A percentile compares a stretch with the other conserved stretches of the same genome.
Evolutionary conservation across 1,140 invertebrate genomes (phyloP).

Genomic region (Zophobas atratus): DNA sequence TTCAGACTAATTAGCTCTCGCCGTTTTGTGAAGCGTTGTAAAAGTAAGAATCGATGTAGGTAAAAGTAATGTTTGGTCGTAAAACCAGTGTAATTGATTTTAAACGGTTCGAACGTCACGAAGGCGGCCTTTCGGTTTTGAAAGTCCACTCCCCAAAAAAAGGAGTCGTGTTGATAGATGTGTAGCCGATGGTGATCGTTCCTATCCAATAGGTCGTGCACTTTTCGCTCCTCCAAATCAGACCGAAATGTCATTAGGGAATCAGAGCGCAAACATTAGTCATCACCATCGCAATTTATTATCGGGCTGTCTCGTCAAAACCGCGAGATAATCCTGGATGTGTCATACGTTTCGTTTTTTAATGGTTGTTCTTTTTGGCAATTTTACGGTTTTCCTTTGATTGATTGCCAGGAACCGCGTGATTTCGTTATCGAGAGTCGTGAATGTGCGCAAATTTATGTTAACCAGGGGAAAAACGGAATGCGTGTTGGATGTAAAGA

Average conservation of each 20-base stretch:
- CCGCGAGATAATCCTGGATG: slow-evolving; percentile 27
- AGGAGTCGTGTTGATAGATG: slow-evolving; percentile 8
- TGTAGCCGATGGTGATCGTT: slow-evolving; percentile 6
- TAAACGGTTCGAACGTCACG: slow-evolving; percentile 15
- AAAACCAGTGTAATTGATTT: neutral
- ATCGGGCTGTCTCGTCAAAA: slow-evolving; percentile 37
- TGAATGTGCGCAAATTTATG: slow-evolving; percentile 23
- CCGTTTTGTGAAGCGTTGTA: no score
- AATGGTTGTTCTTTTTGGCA: slow-evolving; percentile 11
- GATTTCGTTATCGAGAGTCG: slow-evolving; percentile 8
- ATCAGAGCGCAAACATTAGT: slow-evolving; percentile 41
- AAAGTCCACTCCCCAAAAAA: slow-evolving; percentile 12
- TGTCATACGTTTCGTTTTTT: slow-evolving; percentile 43
- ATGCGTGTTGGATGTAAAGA: neutral
- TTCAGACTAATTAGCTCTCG: no score
- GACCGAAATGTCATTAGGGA: slow-evolving; percentile 38
- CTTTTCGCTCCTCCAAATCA: slow-evolving; percentile 27
- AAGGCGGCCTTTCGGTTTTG: slow-evolving; percentile 33
- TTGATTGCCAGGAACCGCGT: slow-evolving; percentile 12
- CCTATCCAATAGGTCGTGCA: slow-evolving; percentile 18
- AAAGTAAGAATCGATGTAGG: no score
- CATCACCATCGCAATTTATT: slow-evolving; percentile 34
- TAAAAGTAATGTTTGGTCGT: no score
- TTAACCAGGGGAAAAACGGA: slow-evolving; percentile 13
- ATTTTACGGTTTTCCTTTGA: slow-evolving; percentile 28